A percentile compares a stretch with the other conserved stretches of the same genome.
Evolutionary conservation across 2,888 invertebrate species (phyloP).

Genomic region (Tigriopus californicus): DNA sequence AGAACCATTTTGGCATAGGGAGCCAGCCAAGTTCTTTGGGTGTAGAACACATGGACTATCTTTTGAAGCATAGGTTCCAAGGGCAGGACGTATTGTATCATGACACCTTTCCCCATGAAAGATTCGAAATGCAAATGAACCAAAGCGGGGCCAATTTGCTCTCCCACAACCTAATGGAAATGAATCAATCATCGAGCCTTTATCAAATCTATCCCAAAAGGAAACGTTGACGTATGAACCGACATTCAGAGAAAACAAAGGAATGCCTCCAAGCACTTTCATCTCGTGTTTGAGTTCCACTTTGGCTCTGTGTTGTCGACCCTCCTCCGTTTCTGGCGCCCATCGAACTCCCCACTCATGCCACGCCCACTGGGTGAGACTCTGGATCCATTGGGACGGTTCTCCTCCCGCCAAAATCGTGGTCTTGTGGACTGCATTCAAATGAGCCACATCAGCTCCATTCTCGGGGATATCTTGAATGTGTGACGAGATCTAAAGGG

Average conservation of each 20-base stretch:
- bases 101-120: slow-evolving; percentile 32
- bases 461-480: slow-evolving; percentile 70
- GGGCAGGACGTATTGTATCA: slow-evolving; percentile 59
- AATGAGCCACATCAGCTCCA: slow-evolving; percentile 64
- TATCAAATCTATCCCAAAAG: no score
- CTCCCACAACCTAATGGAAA: neutral
- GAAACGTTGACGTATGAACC: neutral
- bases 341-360: slow-evolving; percentile 11
- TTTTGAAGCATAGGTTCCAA: slow-evolving; percentile 52
- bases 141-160: slow-evolving; percentile 30
- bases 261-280: slow-evolving; percentile 37
- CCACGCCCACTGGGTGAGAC: neutral
- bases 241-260: slow-evolving; percentile 20
- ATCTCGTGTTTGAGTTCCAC: slow-evolving; percentile 44
- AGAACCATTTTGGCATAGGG: slow-evolving; percentile 45
- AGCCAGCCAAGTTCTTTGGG: slow-evolving; percentile 34
- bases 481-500: neutral
- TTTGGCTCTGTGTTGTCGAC: slow-evolving; percentile 40
- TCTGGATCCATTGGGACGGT: slow-evolving; percentile 19
- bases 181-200: no score
- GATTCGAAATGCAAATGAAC: slow-evolving; percentile 31
- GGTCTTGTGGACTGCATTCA: slow-evolving; percentile 52
- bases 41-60: slow-evolving; percentile 57
- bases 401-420: slow-evolving; percentile 34
- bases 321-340: neutral